These are phyloP conservation scores for Samia ricini DNA, from an alignment of 1,140 invertebrate species.

Conservation along the genomic window DNA sequence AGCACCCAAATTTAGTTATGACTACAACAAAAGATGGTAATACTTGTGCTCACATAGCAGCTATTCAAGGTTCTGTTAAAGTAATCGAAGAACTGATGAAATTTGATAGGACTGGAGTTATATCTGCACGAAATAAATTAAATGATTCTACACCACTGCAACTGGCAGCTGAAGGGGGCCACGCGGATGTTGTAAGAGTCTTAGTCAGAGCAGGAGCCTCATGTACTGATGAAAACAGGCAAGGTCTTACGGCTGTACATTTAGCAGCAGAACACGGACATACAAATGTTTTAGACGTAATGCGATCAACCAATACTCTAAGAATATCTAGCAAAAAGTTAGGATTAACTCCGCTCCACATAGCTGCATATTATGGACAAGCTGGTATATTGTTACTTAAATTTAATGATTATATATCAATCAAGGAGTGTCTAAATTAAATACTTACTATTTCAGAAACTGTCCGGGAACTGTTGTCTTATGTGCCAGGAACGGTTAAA, in stretches of 20 bases:
- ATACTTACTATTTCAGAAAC: constrained; percentile 82
- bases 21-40: constrained; percentile 97
- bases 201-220: constrained; percentile 96
- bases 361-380: constrained; percentile 98
- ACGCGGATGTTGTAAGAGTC: constrained; percentile 95
- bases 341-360: constrained; percentile 97
- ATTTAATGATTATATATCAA: not conserved
- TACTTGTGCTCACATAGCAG: constrained; percentile 99
- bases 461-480: constrained; percentile 94
- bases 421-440: too few species aligned
- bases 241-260: constrained; percentile 97
- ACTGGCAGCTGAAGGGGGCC: constrained; percentile 97
- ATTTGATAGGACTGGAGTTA: constrained; percentile 97
- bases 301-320: constrained; percentile 90
- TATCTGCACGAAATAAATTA: constrained; percentile 95
- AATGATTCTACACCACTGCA: constrained; percentile 98
- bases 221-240: constrained; percentile 97
- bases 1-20: constrained; percentile 96
- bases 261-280: constrained; percentile 97
- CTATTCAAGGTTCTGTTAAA: constrained; percentile 98
- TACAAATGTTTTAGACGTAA: constrained; percentile 93
- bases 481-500: constrained; percentile 95
- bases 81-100: constrained; percentile 99
- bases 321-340: constrained; percentile 96
- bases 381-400: constrained; percentile 77